Evolutionary conservation across 2,113 vertebrate genomes (phyloP), one percentile per base, ranked within the genome.

Genomic region (Chrysemys picta): DNA sequence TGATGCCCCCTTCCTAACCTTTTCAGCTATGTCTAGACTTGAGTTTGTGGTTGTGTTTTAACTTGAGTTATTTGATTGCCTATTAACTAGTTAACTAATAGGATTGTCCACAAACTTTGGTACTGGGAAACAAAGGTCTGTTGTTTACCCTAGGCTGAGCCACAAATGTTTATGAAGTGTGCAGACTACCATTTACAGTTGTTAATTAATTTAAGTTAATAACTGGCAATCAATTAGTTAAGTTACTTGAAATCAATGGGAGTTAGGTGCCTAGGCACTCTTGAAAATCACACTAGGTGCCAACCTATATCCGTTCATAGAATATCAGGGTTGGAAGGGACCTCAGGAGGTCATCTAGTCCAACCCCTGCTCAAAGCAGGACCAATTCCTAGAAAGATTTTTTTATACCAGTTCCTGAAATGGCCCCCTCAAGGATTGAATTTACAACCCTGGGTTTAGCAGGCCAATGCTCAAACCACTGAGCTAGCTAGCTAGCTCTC

Each of bases 71-170:
- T 19, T 76, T 76, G 38, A 76, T 45, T 76, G 42, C 8, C 35
- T n/a, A 8, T 35, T 65, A 65, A 35, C 29, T 42, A 75, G 24
- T 50, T 80, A 80, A 29, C 17, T 80, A 35, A 56, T 79, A 78
- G 62, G 10, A 50, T 16, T 82, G 35, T 31, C 82, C 4, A 24
- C 35, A 88, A 54, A 49, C 45, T 14, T 0, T 89, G 78, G 6
- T 0, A 93, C 57, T 17, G 80, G 47, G 21, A 65, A 56, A 27
- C 52, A 4, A 45, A 65, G 62, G 7, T 84, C 84, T 87, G 16
- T 85, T 91, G 52, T 3, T 69, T 90, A 22, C 31, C 54, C 56
- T 76, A 1, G 42, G 65, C 19, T 0, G 0, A 2, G 29, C 52
- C 11, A 0, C 69, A n/a, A 90, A 17, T 57, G 57, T 38, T 94